These are phyloP conservation scores for Ornithoptera priamus DNA, from an alignment of 2,888 invertebrate genomes.

Conservation along the genomic window DNA sequence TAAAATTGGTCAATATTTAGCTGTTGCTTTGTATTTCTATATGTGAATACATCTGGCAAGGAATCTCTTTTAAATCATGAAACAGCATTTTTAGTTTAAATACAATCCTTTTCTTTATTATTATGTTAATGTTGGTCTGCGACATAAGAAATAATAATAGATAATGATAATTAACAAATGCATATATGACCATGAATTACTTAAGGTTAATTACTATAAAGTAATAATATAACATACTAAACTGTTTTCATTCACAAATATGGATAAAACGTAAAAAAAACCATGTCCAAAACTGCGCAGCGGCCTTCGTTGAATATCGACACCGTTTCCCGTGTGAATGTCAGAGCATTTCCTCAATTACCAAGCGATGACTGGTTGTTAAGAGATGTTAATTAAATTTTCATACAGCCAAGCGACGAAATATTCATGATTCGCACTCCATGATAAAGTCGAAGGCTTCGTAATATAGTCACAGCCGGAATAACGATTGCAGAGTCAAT, in stretches of 20 bases:
- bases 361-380: slow-evolving; percentile 48
- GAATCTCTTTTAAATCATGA: too few relatives aligned
- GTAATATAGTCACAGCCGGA: slow-evolving; percentile 10
- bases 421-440: slow-evolving; percentile 45
- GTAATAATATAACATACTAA: neutral
- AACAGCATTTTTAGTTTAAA: too few relatives aligned
- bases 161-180: too few relatives aligned
- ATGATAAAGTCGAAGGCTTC: slow-evolving; percentile 20
- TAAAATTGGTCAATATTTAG: too few relatives aligned
- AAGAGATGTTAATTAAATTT: slow-evolving; percentile 53
- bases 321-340: slow-evolving; percentile 1
- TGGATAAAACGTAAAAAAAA: neutral
- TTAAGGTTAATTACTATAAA: neutral
- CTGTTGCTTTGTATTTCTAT: too few relatives aligned
- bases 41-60: too few relatives aligned
- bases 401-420: slow-evolving; percentile 36
- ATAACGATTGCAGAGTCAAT: slow-evolving; percentile 19
- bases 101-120: too few relatives aligned
- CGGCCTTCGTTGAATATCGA: neutral
- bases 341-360: slow-evolving; percentile 40
- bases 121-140: too few relatives aligned
- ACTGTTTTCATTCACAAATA: neutral
- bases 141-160: too few relatives aligned
- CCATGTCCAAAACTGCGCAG: neutral
- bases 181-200: too few relatives aligned